A percentile compares a stretch with the other conserved stretches of the same genome.
Conservation (phyloP, 2,888 invertebrate species). For the Thymelicus sylvestris region DNA sequence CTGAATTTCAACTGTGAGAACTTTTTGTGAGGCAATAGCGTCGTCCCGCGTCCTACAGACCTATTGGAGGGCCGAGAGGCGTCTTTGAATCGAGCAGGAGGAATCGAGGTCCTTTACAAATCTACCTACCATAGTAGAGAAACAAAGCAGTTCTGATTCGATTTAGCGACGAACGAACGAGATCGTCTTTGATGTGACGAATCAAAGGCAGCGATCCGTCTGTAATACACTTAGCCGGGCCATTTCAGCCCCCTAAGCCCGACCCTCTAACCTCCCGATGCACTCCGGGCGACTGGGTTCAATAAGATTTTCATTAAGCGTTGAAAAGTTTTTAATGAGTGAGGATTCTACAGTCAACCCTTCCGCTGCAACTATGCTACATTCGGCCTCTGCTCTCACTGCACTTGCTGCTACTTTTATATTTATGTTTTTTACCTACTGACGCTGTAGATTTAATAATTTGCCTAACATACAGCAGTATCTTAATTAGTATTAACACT, state of each 20-base stretch:
- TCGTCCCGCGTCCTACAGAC: constrained; percentile 30
- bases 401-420: constrained; percentile 1
- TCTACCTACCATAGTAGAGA: constrained; percentile 62
- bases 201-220: constrained; percentile 83
- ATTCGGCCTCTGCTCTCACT: neutral
- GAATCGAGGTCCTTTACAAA: constrained; percentile 42
- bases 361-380: constrained; percentile 45
- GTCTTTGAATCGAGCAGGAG: constrained; percentile 19
- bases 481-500: no score
- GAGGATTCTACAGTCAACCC: constrained; percentile 66
- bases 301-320: constrained; percentile 84
- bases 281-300: constrained; percentile 65
- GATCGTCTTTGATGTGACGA: constrained; percentile 84
- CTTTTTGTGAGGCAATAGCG: constrained; percentile 32
- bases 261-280: constrained; percentile 53
- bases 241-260: constrained; percentile 66
- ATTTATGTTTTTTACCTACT: constrained; percentile 10
- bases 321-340: constrained; percentile 82
- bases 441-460: neutral
- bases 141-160: constrained; percentile 81
- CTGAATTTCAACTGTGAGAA: constrained; percentile 36
- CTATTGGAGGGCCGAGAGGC: constrained; percentile 24
- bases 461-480: neutral
- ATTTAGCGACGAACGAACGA: constrained; percentile 76
- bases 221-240: constrained; percentile 83